A percentile compares a stretch with the other conserved stretches of the same genome.
Conservation (phyloP, 2,797 vertebrate genomes). For the Sebastolobus altivelis region DNA sequence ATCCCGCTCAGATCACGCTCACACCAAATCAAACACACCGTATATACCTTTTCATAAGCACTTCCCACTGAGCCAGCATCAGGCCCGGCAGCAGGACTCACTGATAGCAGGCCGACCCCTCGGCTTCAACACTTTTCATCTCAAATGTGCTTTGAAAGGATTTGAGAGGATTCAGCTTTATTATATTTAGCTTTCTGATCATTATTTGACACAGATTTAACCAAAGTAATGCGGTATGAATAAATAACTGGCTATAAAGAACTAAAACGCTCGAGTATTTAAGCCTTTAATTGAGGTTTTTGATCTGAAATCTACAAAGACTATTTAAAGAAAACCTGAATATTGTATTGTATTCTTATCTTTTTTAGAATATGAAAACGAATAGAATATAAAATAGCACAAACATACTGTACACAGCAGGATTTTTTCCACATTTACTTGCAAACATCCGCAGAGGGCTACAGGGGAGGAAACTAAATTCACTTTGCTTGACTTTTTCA, state of each 20-base stretch:
- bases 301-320: background rate
- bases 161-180: background rate
- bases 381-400: no score
- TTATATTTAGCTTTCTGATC: background rate
- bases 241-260: background rate
- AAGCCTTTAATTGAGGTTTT: background rate
- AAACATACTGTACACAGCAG: background rate
- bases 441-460: background rate
- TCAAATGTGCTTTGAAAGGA: slow-evolving; percentile 11
- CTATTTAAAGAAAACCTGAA: background rate
- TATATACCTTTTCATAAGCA: slow-evolving; percentile 11
- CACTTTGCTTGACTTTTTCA: background rate
- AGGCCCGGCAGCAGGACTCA: slow-evolving; percentile 19
- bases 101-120: background rate
- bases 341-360: background rate
- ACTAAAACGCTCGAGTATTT: background rate
- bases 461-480: background rate
- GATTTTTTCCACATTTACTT: background rate
- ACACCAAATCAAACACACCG: slow-evolving; percentile 12
- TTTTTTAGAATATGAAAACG: no score
- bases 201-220: background rate
- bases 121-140: slow-evolving; percentile 3
- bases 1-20: slow-evolving; percentile 22
- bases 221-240: background rate
- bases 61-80: slow-evolving; percentile 3